These are phyloP conservation scores for Orchesellides sinensis DNA, from an alignment of 2,888 invertebrate genomes.

Conservation along the genomic window DNA sequence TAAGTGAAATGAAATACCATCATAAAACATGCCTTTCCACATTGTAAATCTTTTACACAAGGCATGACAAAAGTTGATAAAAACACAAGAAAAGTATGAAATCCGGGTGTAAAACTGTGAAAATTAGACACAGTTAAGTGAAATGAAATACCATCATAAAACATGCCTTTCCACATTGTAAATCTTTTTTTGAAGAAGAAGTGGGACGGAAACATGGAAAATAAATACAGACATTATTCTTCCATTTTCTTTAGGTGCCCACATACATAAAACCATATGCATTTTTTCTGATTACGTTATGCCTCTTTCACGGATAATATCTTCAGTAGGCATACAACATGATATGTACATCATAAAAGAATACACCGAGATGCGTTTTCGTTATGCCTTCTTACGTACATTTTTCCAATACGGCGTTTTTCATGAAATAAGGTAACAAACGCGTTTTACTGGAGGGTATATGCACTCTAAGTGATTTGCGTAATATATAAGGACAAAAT, in stretches of 20 bases:
- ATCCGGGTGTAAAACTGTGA: constrained; percentile 61
- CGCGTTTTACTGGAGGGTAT: constrained; percentile 7
- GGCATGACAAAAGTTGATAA: constrained; percentile 16
- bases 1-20: constrained; percentile 53
- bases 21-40: constrained; percentile 53
- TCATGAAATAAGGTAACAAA: too few species aligned
- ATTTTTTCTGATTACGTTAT: too few species aligned
- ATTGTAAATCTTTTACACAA: constrained; percentile 48
- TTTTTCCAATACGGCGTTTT: too few species aligned
- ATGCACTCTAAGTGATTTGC: neutral
- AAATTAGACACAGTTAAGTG: constrained; percentile 58
- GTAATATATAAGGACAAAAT: neutral
- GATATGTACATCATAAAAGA: too few species aligned
- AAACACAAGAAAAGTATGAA: constrained; percentile 43
- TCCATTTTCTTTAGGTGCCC: constrained; percentile 25
- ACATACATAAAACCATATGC: constrained; percentile 7
- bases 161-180: constrained; percentile 6
- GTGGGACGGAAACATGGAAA: constrained; percentile 35
- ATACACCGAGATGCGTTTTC: too few species aligned
- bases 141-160: constrained; percentile 52
- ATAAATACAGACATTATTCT: constrained; percentile 52
- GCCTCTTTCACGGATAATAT: too few species aligned
- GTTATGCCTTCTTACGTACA: too few species aligned
- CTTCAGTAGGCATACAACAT: too few species aligned
- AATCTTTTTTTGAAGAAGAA: too few species aligned